Evolutionary conservation across 2,888 invertebrate genomes (phyloP).

Genomic region (Cephus spinipes): DNA sequence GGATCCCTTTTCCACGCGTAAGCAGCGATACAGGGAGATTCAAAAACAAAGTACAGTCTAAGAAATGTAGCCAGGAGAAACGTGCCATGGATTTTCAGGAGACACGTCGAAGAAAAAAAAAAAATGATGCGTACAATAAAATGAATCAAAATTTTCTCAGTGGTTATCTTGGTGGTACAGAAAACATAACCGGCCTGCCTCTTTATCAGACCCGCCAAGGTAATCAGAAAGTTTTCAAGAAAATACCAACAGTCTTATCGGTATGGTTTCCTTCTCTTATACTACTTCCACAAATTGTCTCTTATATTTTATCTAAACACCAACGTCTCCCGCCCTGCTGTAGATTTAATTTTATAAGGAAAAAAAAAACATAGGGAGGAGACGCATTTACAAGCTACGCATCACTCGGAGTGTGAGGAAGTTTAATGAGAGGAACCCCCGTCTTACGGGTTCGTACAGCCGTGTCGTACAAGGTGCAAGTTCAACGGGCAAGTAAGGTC

Average conservation of each 20-base stretch:
- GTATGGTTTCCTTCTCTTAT: neutral
- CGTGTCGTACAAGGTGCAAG: neutral
- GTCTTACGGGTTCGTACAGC: neutral
- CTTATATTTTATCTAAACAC: neutral
- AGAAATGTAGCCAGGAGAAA: neutral
- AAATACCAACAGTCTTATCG: neutral
- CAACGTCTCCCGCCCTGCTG: neutral
- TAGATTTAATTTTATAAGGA: neutral
- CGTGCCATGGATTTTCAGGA: neutral
- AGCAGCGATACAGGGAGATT: neutral
- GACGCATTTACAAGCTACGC: neutral
- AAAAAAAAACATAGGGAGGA: neutral
- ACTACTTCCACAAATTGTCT: neutral
- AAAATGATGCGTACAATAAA: neutral
- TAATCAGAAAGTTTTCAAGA: neutral
- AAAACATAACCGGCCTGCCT: neutral
- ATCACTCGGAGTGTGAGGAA: neutral
- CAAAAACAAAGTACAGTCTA: neutral
- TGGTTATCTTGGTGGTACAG: neutral
- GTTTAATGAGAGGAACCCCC: neutral
- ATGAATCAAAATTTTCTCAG: neutral
- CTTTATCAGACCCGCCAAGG: neutral
- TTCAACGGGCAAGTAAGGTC: constrained; percentile 1
- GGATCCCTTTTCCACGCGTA: neutral
- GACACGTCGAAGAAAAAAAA: neutral